Evolutionary conservation across 2,113 vertebrate genomes (phyloP), one percentile per base, ranked within the genome.

Genomic region (Myotis lucifugus): DNA sequence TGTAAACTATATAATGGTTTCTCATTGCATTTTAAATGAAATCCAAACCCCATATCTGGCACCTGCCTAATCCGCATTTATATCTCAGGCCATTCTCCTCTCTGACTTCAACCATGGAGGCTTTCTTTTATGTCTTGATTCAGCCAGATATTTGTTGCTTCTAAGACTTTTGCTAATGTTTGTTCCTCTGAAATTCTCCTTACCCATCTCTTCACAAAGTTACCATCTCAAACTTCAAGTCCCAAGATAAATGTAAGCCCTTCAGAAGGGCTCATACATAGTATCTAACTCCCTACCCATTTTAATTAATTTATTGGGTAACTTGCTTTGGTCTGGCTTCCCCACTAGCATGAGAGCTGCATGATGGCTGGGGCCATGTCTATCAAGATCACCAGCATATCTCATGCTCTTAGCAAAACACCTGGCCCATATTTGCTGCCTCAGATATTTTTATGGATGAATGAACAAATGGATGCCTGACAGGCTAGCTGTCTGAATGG

Each of bases 1-100:
- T 6, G 1, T 52, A 61, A 95, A 69, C 2, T 40, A 42, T n/a
- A 27, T 37, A 54, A 83, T 85, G 10, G 18, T 72, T 70, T 95
- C 18, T 74, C 25, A 42, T 4, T 32, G 32, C 37, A 96, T 94
- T 91, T 81, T 72, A 95, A 69, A 81, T 91, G 8, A 94, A 83
- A 18, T 54, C 4, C 66, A 90, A 77, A 52, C 8, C 59, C 40
- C 21, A 37, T 25, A 25, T n/a, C 0, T 76, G 61, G 73, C 8
- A 25, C 0, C 17, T 72, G 23, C 2, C 10, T 84, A 25, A 25
- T 69, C 19, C 10, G 32, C 29, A 25, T 52, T 89, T 70, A 0
- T 72, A 50, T 21, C 25, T 29, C 11, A 78, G 6, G 4, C 54
- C 40, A 46, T 66, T 77, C 23, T 32, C 32, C 34, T 83, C 54